Base-by-base conservation (phyloP, 2,113 vertebrate genomes). In the Nycticorax nycticorax region DNA sequence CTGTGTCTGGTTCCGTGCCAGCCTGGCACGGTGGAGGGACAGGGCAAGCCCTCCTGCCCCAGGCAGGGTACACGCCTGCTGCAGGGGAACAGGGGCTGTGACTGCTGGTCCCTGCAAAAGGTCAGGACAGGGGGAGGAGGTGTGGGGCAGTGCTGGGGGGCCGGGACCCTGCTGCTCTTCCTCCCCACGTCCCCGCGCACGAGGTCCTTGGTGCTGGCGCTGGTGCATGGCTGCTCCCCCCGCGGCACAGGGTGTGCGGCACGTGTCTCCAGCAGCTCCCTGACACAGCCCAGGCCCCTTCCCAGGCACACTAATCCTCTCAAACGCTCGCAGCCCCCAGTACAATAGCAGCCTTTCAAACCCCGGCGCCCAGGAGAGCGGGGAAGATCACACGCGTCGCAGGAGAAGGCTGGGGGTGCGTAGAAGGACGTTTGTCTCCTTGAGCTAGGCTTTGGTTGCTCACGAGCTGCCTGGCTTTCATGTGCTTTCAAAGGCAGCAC, bases 201-300 rank as follows among this genome's bases (percentile, higher is more conserved):
- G 1, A 18, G 22, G 8, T 10, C 14, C 22, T 19, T 7, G 27
- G 50, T 35, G 57, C 30, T 0, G 3, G 47, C 1, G 9, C 48
- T 33, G 9, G 19, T 0, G 1, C 8, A 0, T 5, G 27, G 48
- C 73, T 47, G 67, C 72, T 66, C 22, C 87, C 52, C 48, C 52
- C 1, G 1, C 0, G 0, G 18, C 10, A 5, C 22, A 3, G 50
- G 74, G 15, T 20, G 33, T 16, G 55, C 0, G 3, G 28, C 66
- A 35, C 3, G 3, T 19, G 59, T 69, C 26, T 55, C 52, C 71
- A 50, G 75, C 60, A 81, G 66, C 68, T 43, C 69, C 50, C 26
- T 43, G 55, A 18, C 33, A 32, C 32, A 16, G 56, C 24, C 32
- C 59, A 32, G 48, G 39, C 53, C 39, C 41, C 39, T 60, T 84